These are phyloP conservation scores for Spatulosminthurus flaviceps DNA, from an alignment of 2,888 invertebrate genomes.

Conservation along the genomic window DNA sequence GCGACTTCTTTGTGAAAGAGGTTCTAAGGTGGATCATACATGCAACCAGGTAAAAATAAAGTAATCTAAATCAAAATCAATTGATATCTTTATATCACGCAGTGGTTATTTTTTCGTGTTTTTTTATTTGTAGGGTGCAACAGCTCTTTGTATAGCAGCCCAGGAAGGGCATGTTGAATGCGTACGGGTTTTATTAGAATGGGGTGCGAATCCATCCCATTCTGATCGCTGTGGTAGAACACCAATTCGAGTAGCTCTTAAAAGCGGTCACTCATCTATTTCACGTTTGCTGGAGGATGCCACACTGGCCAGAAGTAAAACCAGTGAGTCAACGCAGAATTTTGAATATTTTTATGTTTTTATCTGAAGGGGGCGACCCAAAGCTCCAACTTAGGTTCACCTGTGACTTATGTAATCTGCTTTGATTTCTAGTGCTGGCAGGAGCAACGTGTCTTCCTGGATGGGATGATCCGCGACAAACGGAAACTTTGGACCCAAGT, in stretches of 20 bases:
- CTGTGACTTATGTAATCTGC: too few relatives aligned
- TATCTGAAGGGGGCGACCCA: too few relatives aligned
- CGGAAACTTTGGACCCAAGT: constrained; percentile 51
- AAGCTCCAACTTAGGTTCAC: too few relatives aligned
- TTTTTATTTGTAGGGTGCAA: constrained; percentile 79
- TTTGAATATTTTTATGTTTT: too few relatives aligned
- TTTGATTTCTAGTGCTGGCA: constrained; percentile 88
- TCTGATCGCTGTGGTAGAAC: constrained; percentile 88
- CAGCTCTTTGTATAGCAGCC: constrained; percentile 91
- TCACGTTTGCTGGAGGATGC: constrained; percentile 82
- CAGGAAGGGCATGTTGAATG: constrained; percentile 75
- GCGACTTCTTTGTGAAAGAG: constrained; percentile 79
- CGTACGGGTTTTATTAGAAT: constrained; percentile 82
- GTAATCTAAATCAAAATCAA: too few relatives aligned
- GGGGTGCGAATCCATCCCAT: constrained; percentile 85
- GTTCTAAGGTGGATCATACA: constrained; percentile 86
- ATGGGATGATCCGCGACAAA: constrained; percentile 63
- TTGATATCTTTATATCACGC: too few relatives aligned
- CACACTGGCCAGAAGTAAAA: constrained; percentile 69
- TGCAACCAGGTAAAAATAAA: constrained; percentile 87
- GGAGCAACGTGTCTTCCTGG: constrained; percentile 84
- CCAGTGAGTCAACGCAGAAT: constrained; percentile 52
- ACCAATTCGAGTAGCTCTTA: constrained; percentile 87
- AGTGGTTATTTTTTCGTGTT: too few relatives aligned
- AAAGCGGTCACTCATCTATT: constrained; percentile 88